Evolutionary conservation across 1,140 invertebrate genomes (phyloP), one percentile per base, ranked within the genome.

Genomic region (Berghia stephanieae): DNA sequence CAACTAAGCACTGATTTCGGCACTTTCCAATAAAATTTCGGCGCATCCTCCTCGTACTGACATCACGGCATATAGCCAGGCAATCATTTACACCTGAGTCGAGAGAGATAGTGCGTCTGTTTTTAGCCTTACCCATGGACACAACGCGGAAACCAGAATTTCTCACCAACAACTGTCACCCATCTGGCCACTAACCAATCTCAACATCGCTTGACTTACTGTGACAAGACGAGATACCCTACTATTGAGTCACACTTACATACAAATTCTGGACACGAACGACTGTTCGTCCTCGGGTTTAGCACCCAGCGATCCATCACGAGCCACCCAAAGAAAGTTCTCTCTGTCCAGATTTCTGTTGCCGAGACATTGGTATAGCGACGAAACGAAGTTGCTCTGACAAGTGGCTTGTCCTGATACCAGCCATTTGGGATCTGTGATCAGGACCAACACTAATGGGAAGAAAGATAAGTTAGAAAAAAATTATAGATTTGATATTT

Each of bases 281-380:
- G 74, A 40, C 4, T 46, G n/a, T 1, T 63, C 1, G 57, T 79
- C 73, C 13, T 66, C 66, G 5, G 78, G 78, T 55, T 75, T 44
- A 16, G 16, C 2, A 4, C 78, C 78, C 73, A 75, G 34, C 16
- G 10, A 24, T 8, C 78, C 74, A 40, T 76, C 66, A 40, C 78
- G 46, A 40, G 78, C 44, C 5, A 79, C 6, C 78, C 78, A 79
- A 27, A 79, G 52, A 18, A 79, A 76, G 68, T 79, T 66, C 52
- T 75, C 46, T n/a, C 31, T 27, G 42, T 76, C 52, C 2, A 79
- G 44, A 10, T 67, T 70, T n/a, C 67, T 60, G 73, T 79, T 79
- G 66, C 66, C 40, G 34, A 79, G 34, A 49, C 78, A 79, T 43
- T 76, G 73, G 46, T 55, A 49, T 38, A 79, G 60, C 6, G n/a